A percentile compares a stretch with the other conserved stretches of the same genome.
Conservation (phyloP, 2,888 invertebrate genomes). For the Adineta ricciae region DNA sequence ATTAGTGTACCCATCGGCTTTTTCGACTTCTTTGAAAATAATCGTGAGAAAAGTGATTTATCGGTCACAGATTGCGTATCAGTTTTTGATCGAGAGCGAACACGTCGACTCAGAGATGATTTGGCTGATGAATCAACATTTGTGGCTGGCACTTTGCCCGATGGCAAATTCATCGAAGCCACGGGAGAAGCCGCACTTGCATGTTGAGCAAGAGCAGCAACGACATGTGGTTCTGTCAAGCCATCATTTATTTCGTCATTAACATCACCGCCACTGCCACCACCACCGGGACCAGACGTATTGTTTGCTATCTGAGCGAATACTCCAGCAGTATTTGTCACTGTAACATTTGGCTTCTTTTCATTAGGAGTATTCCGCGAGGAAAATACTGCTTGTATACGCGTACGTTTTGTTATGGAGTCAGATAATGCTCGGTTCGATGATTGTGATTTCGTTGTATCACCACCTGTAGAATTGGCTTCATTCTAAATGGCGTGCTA, state of each 20-base stretch:
- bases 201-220: background rate
- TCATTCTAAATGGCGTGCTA: background rate
- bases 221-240: background rate
- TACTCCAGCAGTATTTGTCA: background rate
- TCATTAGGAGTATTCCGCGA: background rate
- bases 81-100: constrained; percentile 9
- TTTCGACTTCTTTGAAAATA: background rate
- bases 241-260: background rate
- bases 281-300: background rate
- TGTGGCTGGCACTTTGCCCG: background rate
- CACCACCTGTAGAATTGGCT: background rate
- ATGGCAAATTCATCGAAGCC: background rate
- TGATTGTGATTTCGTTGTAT: background rate
- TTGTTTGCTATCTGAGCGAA: background rate
- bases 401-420: background rate
- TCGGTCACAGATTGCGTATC: background rate
- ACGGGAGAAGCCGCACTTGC: constrained; percentile 2
- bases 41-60: constrained; percentile 10
- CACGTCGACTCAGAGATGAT: background rate
- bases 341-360: background rate
- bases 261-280: background rate
- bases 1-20: background rate
- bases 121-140: background rate
- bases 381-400: background rate
- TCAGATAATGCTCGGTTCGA: background rate